These are phyloP conservation scores for Caenorhabditis becei DNA, from an alignment of 2,888 invertebrate species.

Conservation along the genomic window DNA sequence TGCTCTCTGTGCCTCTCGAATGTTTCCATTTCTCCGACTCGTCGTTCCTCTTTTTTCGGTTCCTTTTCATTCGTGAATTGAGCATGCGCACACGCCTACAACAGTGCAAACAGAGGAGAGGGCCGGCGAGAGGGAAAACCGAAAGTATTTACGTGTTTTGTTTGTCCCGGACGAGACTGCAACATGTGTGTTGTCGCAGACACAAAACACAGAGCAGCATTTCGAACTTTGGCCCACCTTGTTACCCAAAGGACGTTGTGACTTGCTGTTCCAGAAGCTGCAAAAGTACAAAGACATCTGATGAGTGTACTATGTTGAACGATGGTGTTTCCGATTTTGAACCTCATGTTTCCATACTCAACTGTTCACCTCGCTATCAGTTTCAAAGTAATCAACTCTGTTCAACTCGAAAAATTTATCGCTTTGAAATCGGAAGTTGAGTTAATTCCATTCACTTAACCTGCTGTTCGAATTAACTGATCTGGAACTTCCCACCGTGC, in stretches of 20 bases:
- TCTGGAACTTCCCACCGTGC: no score
- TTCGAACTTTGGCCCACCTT: conserved; percentile 44
- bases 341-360: no score
- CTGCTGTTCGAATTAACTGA: no score
- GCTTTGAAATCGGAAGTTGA: no score
- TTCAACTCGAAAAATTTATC: no score
- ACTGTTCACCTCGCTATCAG: no score
- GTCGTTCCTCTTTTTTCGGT: conserved; percentile 1
- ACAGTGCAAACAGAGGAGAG: conserved; percentile 26
- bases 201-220: conserved; percentile 25
- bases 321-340: no score
- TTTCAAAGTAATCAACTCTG: no score
- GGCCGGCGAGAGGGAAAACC: neutral
- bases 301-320: neutral
- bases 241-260: neutral
- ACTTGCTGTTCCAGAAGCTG: neutral
- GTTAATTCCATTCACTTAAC: no score
- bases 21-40: conserved; percentile 14
- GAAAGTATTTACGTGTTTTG: conserved; percentile 21
- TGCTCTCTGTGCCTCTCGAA: conserved; percentile 14
- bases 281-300: no score
- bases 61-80: neutral
- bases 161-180: conserved; percentile 19
- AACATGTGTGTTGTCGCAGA: conserved; percentile 3
- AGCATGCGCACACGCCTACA: conserved; percentile 55